Percentiles rank a stretch among this genome's conserved stretches.
Conservation (phyloP, 2,888 invertebrate species). For the Coremacera marginata region DNA sequence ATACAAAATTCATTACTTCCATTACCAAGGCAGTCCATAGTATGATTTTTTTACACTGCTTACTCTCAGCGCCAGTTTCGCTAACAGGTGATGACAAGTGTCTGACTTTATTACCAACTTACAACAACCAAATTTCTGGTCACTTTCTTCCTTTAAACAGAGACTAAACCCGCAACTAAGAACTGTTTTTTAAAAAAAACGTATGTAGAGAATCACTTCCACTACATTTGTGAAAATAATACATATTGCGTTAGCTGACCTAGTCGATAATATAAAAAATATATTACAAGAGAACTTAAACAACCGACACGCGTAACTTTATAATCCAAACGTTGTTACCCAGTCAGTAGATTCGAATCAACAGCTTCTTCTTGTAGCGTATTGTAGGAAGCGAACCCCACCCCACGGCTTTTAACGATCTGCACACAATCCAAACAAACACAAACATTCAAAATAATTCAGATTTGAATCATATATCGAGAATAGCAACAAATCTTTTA, state of each 20-base stretch:
- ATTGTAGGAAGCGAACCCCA: neutral
- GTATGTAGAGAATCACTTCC: neutral
- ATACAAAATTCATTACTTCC: no score
- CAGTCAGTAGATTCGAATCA: neutral
- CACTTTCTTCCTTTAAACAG: neutral
- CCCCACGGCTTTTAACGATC: neutral
- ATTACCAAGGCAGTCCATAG: no score
- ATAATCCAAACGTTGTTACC: neutral
- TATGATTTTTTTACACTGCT: no score
- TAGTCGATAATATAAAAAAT: no score
- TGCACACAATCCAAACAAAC: neutral
- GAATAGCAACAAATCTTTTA: slow-evolving; percentile 63
- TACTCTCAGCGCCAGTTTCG: no score
- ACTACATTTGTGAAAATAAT: neutral
- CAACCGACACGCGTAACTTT: neutral
- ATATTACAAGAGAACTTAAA: neutral
- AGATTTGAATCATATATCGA: slow-evolving; percentile 66
- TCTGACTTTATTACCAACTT: no score
- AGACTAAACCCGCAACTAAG: neutral
- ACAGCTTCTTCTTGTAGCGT: neutral
- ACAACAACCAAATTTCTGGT: no score
- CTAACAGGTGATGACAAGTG: no score
- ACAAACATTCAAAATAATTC: slow-evolving; percentile 9
- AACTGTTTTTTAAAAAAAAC: neutral
- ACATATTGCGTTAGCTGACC: neutral